Evolutionary conservation across 2,888 invertebrate genomes (phyloP).

Genomic region (Noctua fimbriata): DNA sequence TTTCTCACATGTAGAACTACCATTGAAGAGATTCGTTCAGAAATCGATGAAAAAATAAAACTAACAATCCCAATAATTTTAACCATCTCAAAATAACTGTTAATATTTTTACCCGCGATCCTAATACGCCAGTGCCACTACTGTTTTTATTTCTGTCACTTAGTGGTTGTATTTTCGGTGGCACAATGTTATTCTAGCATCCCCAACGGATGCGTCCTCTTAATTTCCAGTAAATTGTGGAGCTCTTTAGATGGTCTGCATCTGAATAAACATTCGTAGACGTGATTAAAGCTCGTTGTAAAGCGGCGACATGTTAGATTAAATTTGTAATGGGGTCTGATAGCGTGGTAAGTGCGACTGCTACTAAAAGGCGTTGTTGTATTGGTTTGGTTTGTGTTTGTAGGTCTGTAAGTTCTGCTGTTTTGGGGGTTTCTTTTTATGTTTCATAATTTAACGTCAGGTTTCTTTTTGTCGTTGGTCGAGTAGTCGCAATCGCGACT

Average conservation of each 20-base stretch:
- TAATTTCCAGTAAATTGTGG: constrained; percentile 90
- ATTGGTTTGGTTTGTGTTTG: constrained; percentile 6
- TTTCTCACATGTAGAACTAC: background rate
- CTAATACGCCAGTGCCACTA: constrained; percentile 42
- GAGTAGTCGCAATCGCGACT: too few species aligned
- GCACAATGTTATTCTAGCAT: constrained; percentile 87
- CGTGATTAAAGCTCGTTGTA: constrained; percentile 74
- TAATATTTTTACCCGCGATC: constrained; percentile 44
- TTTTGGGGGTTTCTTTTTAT: background rate
- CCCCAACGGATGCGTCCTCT: constrained; percentile 84
- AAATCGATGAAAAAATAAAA: background rate
- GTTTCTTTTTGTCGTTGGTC: too few species aligned
- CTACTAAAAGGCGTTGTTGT: constrained; percentile 34
- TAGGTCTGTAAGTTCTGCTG: background rate
- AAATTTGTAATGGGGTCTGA: constrained; percentile 52
- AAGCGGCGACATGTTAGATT: constrained; percentile 50
- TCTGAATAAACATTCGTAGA: constrained; percentile 87
- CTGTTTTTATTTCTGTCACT: constrained; percentile 83
- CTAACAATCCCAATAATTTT: constrained; percentile 11
- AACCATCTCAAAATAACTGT: constrained; percentile 42
- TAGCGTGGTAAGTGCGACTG: constrained; percentile 32
- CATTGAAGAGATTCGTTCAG: background rate
- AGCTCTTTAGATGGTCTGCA: constrained; percentile 86
- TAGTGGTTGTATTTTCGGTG: constrained; percentile 84
- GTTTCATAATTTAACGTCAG: background rate